phyloP scores from a whole-genome alignment of 2,113 vertebrate genomes.

The Embiotoca jacksoni region DNA sequence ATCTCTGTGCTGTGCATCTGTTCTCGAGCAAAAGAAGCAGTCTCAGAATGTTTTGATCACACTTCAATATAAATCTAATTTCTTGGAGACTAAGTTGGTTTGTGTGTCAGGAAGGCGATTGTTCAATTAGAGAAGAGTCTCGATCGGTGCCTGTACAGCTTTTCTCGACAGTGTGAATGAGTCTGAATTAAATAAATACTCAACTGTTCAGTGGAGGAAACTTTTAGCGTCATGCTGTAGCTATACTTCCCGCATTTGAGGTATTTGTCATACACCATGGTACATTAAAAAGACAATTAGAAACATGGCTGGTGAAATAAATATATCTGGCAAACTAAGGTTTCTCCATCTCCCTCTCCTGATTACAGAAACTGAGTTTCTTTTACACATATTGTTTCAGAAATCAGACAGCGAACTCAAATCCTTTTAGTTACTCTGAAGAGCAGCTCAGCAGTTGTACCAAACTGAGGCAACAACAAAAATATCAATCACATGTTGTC shows the following conservation, averaged over 20 bases:
- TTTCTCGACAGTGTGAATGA: neutral
- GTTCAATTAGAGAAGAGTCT: neutral
- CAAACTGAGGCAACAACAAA: neutral
- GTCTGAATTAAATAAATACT: neutral
- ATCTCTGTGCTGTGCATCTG: too few relatives aligned
- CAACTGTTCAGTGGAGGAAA: neutral
- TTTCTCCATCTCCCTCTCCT: neutral
- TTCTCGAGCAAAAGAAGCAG: too few relatives aligned
- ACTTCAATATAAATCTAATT: neutral
- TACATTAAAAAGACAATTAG: too few relatives aligned
- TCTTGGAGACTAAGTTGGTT: neutral
- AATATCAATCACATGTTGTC: slow-evolving; percentile 9
- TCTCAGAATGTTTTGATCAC: neutral
- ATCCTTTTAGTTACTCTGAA: neutral
- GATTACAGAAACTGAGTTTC: neutral
- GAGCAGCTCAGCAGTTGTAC: neutral
- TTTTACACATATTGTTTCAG: neutral
- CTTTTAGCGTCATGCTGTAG: neutral
- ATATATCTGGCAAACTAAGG: neutral
- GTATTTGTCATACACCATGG: too few relatives aligned
- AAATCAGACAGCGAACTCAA: neutral
- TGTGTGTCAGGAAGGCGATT: neutral
- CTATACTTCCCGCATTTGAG: too few relatives aligned
- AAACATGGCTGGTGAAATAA: neutral
- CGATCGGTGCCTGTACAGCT: neutral